Conservation (phyloP, 2,797 vertebrate genomes). For the Pangasius macronema region DNA sequence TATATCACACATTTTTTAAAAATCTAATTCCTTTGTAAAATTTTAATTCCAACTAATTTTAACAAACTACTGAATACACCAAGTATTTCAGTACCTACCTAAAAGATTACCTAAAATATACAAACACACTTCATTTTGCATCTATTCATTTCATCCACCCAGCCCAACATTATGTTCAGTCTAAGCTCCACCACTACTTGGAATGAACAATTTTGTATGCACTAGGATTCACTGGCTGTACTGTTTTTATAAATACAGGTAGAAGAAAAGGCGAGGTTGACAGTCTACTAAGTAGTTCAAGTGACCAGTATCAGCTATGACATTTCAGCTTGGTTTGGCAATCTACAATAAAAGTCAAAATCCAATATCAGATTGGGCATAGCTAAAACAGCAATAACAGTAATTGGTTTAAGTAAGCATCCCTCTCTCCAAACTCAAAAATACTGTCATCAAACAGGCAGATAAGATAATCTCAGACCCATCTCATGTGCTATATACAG, state of each 20-base stretch:
- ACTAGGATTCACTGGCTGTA: background rate
- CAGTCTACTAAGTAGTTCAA: background rate
- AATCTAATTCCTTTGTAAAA: too few relatives aligned
- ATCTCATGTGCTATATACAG: background rate
- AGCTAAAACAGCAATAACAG: background rate
- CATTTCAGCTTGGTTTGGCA: background rate
- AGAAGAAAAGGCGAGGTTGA: background rate
- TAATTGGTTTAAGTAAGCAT: background rate
- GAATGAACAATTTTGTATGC: too few relatives aligned
- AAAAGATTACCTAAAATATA: background rate
- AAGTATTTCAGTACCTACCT: too few relatives aligned
- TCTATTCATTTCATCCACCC: background rate
- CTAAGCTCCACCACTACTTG: background rate
- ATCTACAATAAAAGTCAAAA: background rate
- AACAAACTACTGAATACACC: too few relatives aligned
- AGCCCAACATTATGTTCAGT: background rate
- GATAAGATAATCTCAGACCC: background rate
- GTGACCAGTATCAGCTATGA: background rate
- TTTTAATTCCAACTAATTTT: too few relatives aligned
- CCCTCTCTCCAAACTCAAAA: background rate
- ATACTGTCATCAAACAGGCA: background rate
- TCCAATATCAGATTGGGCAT: background rate
- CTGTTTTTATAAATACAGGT: background rate
- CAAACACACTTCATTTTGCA: background rate
- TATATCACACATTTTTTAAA: background rate